These are phyloP conservation scores for Machimus atricapillus DNA, from an alignment of 2,888 invertebrate genomes.

Conservation along the genomic window DNA sequence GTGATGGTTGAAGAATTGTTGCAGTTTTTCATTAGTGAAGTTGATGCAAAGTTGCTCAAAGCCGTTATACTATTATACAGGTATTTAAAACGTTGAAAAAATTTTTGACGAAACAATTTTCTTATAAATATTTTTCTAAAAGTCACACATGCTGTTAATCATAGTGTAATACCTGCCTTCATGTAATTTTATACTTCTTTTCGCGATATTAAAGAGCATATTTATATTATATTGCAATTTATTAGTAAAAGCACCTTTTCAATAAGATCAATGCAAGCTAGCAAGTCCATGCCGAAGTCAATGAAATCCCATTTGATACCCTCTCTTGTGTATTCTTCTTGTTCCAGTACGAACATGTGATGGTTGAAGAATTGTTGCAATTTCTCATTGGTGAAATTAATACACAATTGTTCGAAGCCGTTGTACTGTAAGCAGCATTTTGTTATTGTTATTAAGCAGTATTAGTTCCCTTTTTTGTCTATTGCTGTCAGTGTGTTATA, in stretches of 20 bases:
- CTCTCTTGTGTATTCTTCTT: conserved; percentile 98
- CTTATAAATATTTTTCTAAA: conserved; percentile 53
- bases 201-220: background rate
- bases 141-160: conserved; percentile 6
- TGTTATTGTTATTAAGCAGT: background rate
- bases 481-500: background rate
- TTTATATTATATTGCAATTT: background rate
- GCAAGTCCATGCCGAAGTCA: conserved; percentile 99
- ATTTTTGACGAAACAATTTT: conserved; percentile 49
- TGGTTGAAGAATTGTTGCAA: conserved; percentile 99
- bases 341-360: conserved; percentile 99
- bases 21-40: conserved; percentile 97
- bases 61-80: conserved; percentile 78
- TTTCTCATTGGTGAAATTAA: conserved; percentile 99
- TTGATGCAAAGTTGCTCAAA: conserved; percentile 99
- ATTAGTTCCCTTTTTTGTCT: background rate
- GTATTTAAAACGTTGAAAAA: background rate
- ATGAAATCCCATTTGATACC: conserved; percentile 98
- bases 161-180: background rate
- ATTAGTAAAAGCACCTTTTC: conserved; percentile 58
- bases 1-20: conserved; percentile 98
- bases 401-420: conserved; percentile 99
- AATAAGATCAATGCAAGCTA: conserved; percentile 97
- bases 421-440: conserved; percentile 73
- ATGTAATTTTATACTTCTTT: background rate